A percentile compares a stretch with the other conserved stretches of the same genome.
These are phyloP conservation scores for Polypedilum pembai DNA, from an alignment of 1,140 invertebrate species.

Conservation along the genomic window DNA sequence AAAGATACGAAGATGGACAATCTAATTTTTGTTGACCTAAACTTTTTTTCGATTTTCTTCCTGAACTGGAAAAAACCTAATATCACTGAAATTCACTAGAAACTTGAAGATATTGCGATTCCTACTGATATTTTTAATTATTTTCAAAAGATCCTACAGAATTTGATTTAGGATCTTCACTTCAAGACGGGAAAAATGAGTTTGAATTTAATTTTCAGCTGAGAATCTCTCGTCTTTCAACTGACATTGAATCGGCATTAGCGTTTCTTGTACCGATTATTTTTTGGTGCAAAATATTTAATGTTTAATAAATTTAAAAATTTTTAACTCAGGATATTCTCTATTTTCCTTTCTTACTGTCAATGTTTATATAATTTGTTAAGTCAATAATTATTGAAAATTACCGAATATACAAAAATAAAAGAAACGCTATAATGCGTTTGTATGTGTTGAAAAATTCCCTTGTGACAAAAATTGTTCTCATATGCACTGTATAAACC, in stretches of 20 bases:
- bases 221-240: not conserved
- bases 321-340: too few species aligned
- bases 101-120: not conserved
- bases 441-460: too few species aligned
- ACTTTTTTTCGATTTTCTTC: constrained; percentile 1
- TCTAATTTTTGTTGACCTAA: constrained; percentile 13
- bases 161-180: not conserved
- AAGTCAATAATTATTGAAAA: too few species aligned
- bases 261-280: not conserved
- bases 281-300: too few species aligned
- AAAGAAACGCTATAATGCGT: too few species aligned
- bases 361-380: too few species aligned
- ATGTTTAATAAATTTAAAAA: too few species aligned
- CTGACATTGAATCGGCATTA: not conserved
- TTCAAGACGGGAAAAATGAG: not conserved
- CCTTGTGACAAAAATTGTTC: too few species aligned
- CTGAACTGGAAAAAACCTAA: not conserved
- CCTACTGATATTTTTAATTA: not conserved
- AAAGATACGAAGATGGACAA: constrained; percentile 5
- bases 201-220: not conserved
- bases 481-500: too few species aligned
- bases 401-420: too few species aligned
- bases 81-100: not conserved
- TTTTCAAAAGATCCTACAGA: not conserved
- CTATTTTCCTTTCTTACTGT: too few species aligned